Conservation (phyloP, 2,888 invertebrate genomes). For the Eurytoma adleriae region DNA sequence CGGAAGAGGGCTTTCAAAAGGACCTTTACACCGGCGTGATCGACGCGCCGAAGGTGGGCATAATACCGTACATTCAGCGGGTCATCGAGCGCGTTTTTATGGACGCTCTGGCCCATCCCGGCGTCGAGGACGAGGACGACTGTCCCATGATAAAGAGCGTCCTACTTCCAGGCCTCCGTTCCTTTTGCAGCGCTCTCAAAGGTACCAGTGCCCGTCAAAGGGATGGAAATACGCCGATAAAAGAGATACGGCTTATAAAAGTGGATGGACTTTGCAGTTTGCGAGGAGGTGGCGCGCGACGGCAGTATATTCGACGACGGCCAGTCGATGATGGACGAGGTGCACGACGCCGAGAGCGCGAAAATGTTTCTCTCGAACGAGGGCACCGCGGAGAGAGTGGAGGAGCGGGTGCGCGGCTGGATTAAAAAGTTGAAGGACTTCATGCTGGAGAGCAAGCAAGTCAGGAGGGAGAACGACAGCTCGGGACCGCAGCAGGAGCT, state of each 20-base stretch:
- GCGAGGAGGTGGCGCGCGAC: slow-evolving; percentile 90
- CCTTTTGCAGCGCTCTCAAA: slow-evolving; percentile 93
- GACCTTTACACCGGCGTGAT: slow-evolving; percentile 87
- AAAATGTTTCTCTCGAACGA: slow-evolving; percentile 81
- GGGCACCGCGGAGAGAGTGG: slow-evolving; percentile 80
- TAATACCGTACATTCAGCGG: slow-evolving; percentile 91
- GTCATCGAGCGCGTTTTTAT: slow-evolving; percentile 93
- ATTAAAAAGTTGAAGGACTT: slow-evolving; percentile 86
- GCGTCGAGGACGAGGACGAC: slow-evolving; percentile 88
- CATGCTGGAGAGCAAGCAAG: slow-evolving; percentile 93
- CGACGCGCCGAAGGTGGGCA: slow-evolving; percentile 86
- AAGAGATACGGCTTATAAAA: background rate
- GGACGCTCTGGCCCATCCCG: slow-evolving; percentile 91
- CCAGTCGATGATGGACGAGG: slow-evolving; percentile 79
- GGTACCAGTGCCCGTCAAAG: slow-evolving; percentile 75
- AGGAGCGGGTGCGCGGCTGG: slow-evolving; percentile 87
- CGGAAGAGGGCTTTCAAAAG: slow-evolving; percentile 95
- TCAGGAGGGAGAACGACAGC: slow-evolving; percentile 93
- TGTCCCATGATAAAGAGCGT: slow-evolving; percentile 91
- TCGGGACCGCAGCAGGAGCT: slow-evolving; percentile 96
- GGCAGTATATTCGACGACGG: slow-evolving; percentile 88
- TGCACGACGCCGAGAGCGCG: slow-evolving; percentile 82
- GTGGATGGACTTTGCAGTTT: slow-evolving; percentile 77
- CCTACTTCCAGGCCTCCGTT: slow-evolving; percentile 87
- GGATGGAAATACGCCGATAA: background rate